Base-by-base conservation (phyloP, 2,797 vertebrate genomes). In the Kryptolebias ocellatus region DNA sequence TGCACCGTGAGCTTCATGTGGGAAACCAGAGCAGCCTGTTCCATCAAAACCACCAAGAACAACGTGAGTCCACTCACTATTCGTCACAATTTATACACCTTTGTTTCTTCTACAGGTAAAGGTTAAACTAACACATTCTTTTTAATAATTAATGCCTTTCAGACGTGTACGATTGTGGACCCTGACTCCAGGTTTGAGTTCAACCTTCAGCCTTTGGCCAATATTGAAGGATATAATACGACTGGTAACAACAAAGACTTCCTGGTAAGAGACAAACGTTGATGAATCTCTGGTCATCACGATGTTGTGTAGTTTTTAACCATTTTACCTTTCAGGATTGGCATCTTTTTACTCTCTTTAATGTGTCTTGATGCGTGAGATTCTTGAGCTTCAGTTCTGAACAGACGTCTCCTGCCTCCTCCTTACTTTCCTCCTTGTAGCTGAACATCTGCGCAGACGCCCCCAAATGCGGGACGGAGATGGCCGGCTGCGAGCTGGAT, bases 21-120 rank as follows among this genome's bases (percentile, higher is more conserved):
- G 98, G 92, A 97, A 72, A 98, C 96, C 0, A 93, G 93, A 54
- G 96, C 96, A 5, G 98, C 97, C 29, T 99, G 98, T 59, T 94
- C 95, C 57, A 88, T 99, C 74, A 92, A 78, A 15, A 94, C 92
- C 17, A 85, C 83, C 37, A 84, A 83, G 46, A 94, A 94, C 73
- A 77, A 95, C 79, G 97, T 97, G 68, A 81, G 92, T 70, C 60
- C 47, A 7, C 24, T 15, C 34, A 15, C 1, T 24, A 34, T 49
- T 3, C 17, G 10, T 16, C 6, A 20, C 20, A 17, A 8, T 27
- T 24, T 29, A 16, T n/a, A 31, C 5, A 29, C 10, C 4, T 29
- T 34, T 2, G 2, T 24, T 24, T 24, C 20, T 24, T 34, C 9
- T 34, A 34, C 4, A 53, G 16, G 27, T 1, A 24, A 14, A 4